Conservation (phyloP, 1,140 invertebrate genomes). For the Sycobia sp. region DNA sequence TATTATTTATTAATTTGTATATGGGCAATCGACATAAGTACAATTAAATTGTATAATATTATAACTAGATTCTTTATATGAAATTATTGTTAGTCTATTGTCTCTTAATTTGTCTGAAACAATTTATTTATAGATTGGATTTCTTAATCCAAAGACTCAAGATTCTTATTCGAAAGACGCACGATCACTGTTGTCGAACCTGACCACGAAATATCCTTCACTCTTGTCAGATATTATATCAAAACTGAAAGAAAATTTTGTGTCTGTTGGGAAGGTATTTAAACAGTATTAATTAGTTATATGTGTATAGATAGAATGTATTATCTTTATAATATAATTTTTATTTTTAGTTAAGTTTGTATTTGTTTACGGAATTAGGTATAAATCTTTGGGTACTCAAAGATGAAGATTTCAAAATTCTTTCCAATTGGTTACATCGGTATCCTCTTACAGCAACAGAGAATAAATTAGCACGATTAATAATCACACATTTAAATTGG, state of each 20-base stretch:
- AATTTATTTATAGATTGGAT: conserved; percentile 70
- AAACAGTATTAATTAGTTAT: too few relatives aligned
- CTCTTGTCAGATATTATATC: conserved; percentile 73
- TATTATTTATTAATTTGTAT: too few relatives aligned
- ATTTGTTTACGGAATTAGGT: conserved; percentile 77
- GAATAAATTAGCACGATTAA: conserved; percentile 72
- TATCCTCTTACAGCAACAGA: conserved; percentile 66
- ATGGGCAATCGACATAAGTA: too few relatives aligned
- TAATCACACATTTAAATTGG: conserved; percentile 78
- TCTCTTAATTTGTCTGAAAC: neutral
- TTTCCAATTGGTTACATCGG: conserved; percentile 72
- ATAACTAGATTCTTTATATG: too few relatives aligned
- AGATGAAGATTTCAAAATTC: conserved; percentile 71
- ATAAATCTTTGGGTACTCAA: conserved; percentile 72
- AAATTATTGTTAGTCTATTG: too few relatives aligned
- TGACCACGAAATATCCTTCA: conserved; percentile 73
- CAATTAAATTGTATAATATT: too few relatives aligned
- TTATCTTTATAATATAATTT: too few relatives aligned
- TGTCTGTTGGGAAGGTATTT: conserved; percentile 67
- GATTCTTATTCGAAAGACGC: conserved; percentile 78
- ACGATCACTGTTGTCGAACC: conserved; percentile 73
- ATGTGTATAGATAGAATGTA: too few relatives aligned
- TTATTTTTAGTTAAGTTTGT: conserved; percentile 65
- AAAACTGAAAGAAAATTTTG: conserved; percentile 69
- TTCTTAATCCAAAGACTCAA: conserved; percentile 72